A percentile compares a stretch with the other conserved stretches of the same genome.
Evolutionary conservation across 1,140 invertebrate species (phyloP).

Genomic region (Dufourea novaeangliae): DNA sequence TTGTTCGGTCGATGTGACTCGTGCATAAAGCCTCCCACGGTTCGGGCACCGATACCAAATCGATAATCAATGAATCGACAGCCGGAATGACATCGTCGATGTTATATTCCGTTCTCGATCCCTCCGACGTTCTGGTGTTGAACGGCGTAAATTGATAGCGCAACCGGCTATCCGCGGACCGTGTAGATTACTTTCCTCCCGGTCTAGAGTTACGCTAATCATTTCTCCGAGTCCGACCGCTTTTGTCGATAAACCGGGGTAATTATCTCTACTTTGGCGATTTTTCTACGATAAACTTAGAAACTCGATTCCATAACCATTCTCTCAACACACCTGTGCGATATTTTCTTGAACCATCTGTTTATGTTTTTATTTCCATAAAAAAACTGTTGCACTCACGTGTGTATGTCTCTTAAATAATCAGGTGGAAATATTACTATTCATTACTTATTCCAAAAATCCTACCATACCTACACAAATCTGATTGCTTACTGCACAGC

Average conservation of each 20-base stretch:
- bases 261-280: background rate
- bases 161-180: background rate
- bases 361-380: too few species aligned
- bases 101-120: conserved; percentile 37
- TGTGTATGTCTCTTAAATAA: too few species aligned
- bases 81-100: conserved; percentile 43
- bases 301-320: too few species aligned
- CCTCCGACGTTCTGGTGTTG: background rate
- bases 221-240: background rate
- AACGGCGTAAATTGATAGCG: conserved; percentile 20
- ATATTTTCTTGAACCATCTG: too few species aligned
- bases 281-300: too few species aligned
- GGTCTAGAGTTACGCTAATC: background rate
- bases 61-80: conserved; percentile 59
- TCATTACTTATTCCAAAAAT: too few species aligned
- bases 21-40: conserved; percentile 51
- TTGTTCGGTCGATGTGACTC: conserved; percentile 64
- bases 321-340: too few species aligned
- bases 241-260: background rate
- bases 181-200: conserved; percentile 22
- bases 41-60: conserved; percentile 50
- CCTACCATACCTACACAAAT: too few species aligned
- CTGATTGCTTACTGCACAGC: too few species aligned
- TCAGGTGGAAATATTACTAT: too few species aligned
- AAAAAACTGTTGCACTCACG: too few species aligned